phyloP scores from a whole-genome alignment of 2,888 invertebrate species.

The Diadromus collaris region DNA sequence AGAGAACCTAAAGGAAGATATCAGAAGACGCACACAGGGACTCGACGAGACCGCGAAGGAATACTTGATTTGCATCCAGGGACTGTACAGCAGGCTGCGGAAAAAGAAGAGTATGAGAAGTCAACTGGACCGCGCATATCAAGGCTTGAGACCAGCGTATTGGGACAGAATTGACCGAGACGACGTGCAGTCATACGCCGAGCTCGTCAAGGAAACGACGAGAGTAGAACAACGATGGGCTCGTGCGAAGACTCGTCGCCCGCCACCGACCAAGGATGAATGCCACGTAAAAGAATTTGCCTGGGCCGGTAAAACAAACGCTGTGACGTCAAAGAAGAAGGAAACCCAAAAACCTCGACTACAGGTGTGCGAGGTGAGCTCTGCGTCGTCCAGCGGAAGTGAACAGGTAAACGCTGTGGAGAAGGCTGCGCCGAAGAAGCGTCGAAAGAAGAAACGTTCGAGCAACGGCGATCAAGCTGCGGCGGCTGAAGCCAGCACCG shows the following conservation, averaged over 20 bases:
- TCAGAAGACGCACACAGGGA: neutral
- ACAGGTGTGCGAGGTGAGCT: neutral
- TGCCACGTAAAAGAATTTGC: neutral
- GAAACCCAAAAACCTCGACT: neutral
- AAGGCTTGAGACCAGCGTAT: neutral
- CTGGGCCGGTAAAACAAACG: neutral
- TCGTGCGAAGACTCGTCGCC: neutral
- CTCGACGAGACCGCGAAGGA: neutral
- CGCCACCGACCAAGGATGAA: neutral
- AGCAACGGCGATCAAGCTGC: neutral
- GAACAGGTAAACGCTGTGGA: neutral
- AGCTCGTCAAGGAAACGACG: neutral
- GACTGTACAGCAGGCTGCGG: neutral
- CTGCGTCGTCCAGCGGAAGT: neutral
- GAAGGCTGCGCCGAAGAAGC: constrained; percentile 1
- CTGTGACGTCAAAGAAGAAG: neutral
- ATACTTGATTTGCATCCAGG: neutral
- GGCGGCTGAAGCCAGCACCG: neutral
- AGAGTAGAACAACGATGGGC: constrained; percentile 6
- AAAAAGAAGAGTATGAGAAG: neutral
- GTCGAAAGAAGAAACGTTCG: neutral
- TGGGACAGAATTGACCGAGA: neutral
- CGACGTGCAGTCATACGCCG: neutral
- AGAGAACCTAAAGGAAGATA: neutral
- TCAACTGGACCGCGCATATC: neutral